Conservation (phyloP, 2,797 vertebrate genomes). For the Malurus splendens region DNA sequence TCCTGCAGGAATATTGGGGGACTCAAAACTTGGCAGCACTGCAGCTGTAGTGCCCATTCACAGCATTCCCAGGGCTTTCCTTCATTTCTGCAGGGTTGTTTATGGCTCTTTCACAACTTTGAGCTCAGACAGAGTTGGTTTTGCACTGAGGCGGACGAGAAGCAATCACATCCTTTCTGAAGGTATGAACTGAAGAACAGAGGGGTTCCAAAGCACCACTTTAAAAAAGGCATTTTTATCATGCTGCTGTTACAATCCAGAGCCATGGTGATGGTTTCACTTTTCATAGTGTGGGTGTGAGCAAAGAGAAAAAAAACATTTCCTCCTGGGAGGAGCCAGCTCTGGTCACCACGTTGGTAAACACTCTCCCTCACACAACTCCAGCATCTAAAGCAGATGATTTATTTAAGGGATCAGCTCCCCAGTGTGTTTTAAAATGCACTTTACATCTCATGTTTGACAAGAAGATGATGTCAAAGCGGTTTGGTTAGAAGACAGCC, state of each 20-base stretch:
- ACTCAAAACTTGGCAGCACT: background rate
- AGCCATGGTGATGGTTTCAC: background rate
- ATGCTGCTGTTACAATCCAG: background rate
- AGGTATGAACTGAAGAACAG: background rate
- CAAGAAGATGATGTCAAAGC: background rate
- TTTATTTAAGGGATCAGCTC: background rate
- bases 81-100: background rate
- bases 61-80: background rate
- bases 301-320: background rate
- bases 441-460: background rate
- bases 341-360: background rate
- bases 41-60: background rate
- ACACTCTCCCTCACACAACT: background rate
- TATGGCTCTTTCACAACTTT: background rate
- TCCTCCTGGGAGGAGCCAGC: background rate
- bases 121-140: background rate
- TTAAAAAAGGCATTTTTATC: accelerated
- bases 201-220: background rate
- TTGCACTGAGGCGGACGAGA: accelerated
- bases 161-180: accelerated
- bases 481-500: background rate
- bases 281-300: background rate
- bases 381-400: background rate
- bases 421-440: background rate
- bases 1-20: background rate